Percentiles rank a stretch among this genome's conserved stretches.
phyloP scores from a whole-genome alignment of 2,797 vertebrate genomes.

The Mionectes olivaceus region DNA sequence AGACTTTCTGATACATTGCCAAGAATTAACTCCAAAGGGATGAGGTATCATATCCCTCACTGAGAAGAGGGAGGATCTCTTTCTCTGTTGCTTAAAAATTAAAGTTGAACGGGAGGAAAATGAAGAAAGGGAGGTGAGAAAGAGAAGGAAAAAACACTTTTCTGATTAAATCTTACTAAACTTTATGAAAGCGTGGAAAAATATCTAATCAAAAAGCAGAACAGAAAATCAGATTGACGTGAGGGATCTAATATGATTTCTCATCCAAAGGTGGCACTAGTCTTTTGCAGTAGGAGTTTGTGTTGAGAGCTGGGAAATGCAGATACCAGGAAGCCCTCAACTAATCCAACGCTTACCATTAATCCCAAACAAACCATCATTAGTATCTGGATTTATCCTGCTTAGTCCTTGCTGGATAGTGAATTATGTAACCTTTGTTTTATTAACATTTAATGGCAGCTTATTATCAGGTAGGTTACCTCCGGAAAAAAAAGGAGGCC shows the following conservation, averaged over 20 bases:
- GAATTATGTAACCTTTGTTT: conserved; percentile 64
- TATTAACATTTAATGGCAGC: conserved; percentile 49
- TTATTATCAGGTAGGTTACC: conserved; percentile 38
- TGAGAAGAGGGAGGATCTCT: background rate
- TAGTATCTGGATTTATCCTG: conserved; percentile 73
- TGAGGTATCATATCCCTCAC: background rate
- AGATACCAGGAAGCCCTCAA: conserved; percentile 31
- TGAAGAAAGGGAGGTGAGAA: background rate
- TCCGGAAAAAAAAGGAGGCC: background rate
- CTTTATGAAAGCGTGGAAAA: background rate
- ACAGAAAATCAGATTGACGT: background rate
- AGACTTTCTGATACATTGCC: background rate
- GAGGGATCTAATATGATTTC: background rate
- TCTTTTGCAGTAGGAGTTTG: conserved; percentile 34
- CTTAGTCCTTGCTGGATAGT: conserved; percentile 52
- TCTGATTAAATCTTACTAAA: background rate
- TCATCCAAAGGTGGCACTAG: conserved; percentile 62
- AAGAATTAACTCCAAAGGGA: background rate
- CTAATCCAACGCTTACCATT: conserved; percentile 74
- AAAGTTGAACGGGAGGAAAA: background rate
- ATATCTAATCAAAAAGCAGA: background rate
- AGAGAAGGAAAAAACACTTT: background rate
- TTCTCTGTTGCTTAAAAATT: background rate
- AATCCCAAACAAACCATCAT: conserved; percentile 76
- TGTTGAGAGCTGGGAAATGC: conserved; percentile 1